A percentile compares a stretch with the other conserved stretches of the same genome.
Conservation (phyloP, 2,113 vertebrate species). For the Psammodynastes pulverulentus region DNA sequence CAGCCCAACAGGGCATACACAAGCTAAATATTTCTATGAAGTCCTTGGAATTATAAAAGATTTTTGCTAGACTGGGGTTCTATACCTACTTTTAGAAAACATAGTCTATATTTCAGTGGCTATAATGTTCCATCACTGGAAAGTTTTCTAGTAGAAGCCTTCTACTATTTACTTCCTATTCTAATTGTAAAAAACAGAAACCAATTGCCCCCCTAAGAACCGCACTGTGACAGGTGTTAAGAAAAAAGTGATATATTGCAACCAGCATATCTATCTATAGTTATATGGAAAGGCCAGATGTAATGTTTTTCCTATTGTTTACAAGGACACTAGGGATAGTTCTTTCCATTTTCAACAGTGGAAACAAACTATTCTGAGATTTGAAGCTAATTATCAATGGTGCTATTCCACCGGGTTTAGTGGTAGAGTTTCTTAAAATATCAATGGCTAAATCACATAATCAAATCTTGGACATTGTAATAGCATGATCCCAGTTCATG, state of each 20-base stretch:
- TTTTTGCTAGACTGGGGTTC: background rate
- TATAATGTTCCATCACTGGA: background rate
- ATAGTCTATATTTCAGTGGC: background rate
- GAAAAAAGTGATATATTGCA: background rate
- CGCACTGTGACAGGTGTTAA: background rate
- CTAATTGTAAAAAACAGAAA: background rate
- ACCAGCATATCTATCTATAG: background rate
- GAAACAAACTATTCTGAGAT: conserved; percentile 9
- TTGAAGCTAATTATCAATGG: background rate
- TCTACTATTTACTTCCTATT: background rate
- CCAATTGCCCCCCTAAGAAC: background rate
- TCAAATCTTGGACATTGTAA: background rate
- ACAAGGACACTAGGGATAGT: background rate
- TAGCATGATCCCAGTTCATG: background rate
- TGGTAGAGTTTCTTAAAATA: background rate
- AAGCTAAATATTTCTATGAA: background rate
- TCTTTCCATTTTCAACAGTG: background rate
- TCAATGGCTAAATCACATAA: background rate
- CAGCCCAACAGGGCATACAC: background rate
- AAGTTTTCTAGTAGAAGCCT: background rate
- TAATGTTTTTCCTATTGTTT: background rate
- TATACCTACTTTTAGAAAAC: background rate
- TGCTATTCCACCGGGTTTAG: background rate
- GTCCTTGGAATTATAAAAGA: background rate
- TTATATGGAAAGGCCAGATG: background rate